Evolutionary conservation across 2,888 invertebrate genomes (phyloP).

Genomic region (Leptopilina drosophilae): DNA sequence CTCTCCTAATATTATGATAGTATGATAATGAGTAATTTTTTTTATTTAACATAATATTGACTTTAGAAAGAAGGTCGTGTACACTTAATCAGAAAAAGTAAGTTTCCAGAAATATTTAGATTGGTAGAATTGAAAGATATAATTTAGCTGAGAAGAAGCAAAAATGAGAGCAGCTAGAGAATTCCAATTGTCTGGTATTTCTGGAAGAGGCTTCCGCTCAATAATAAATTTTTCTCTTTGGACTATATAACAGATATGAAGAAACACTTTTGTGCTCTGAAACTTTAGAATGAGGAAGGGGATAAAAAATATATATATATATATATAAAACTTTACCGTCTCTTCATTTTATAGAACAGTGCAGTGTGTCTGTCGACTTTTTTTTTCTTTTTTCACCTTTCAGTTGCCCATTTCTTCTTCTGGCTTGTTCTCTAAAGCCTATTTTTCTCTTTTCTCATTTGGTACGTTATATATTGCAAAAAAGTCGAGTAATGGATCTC

Average conservation of each 20-base stretch:
- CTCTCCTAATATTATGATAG: no score
- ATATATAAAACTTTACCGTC: neutral
- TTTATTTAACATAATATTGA: no score
- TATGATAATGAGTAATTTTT: no score
- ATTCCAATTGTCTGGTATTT: constrained; percentile 13
- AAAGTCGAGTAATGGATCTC: constrained; percentile 52
- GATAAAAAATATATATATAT: no score
- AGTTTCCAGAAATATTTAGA: neutral
- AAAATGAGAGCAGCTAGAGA: neutral
- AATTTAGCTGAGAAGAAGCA: constrained; percentile 4
- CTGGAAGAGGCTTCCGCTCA: constrained; percentile 3
- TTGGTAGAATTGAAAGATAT: constrained; percentile 17
- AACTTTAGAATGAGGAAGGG: neutral
- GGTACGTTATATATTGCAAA: constrained; percentile 2
- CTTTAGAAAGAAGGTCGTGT: no score
- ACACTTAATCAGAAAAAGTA: no score
- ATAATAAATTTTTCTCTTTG: constrained; percentile 21
- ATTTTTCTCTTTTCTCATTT: constrained; percentile 24
- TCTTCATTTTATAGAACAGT: neutral
- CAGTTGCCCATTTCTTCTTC: constrained; percentile 19
- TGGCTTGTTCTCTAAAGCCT: neutral
- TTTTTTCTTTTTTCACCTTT: constrained; percentile 15
- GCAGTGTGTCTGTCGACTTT: constrained; percentile 6
- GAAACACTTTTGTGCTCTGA: constrained; percentile 2
- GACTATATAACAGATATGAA: constrained; percentile 14